phyloP scores from a whole-genome alignment of 2,113 vertebrate genomes.

The Corythaixoides concolor region DNA sequence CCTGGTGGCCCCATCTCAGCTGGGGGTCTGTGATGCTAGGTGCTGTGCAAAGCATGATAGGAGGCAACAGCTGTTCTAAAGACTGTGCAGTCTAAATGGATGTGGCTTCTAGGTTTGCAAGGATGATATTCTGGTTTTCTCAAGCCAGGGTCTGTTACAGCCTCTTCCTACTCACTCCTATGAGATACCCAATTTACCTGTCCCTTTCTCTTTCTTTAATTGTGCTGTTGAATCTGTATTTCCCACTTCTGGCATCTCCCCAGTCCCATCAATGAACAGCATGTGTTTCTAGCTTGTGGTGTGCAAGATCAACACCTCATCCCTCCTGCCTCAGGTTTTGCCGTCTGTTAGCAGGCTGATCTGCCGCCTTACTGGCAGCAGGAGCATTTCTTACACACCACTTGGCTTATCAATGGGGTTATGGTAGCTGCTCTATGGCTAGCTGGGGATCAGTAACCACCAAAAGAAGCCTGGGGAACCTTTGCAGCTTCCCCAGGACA shows the following conservation, averaged over 20 bases:
- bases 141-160: neutral
- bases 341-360: neutral
- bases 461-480: neutral
- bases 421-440: neutral
- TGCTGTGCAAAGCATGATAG: neutral
- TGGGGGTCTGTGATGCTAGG: neutral
- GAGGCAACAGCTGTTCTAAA: neutral
- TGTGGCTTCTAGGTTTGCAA: neutral
- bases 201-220: neutral
- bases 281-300: neutral
- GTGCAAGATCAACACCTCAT: neutral
- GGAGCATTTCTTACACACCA: neutral
- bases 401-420: neutral
- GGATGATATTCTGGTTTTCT: neutral
- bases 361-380: neutral
- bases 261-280: neutral
- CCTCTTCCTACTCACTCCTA: accelerated
- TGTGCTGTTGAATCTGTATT: neutral
- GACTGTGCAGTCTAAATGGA: neutral
- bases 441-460: neutral
- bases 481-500: neutral
- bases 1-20: neutral
- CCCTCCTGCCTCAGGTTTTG: neutral
- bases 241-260: neutral
- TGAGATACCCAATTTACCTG: neutral